These are phyloP conservation scores for Geophilus truncorum DNA, from an alignment of 2,888 invertebrate species.

Conservation along the genomic window DNA sequence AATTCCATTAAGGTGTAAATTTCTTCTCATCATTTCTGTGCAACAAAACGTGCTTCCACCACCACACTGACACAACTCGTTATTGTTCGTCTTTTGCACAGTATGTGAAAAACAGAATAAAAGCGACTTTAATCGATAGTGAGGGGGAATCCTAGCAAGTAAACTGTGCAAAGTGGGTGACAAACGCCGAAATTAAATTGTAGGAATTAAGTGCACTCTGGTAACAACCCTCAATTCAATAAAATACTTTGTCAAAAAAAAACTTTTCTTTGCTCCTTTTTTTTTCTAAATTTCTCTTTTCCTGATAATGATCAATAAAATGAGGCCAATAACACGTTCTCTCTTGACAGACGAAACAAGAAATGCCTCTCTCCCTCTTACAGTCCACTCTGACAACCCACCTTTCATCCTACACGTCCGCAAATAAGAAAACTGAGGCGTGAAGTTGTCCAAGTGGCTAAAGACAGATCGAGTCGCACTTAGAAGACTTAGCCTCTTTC, in stretches of 20 bases:
- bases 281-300: background rate
- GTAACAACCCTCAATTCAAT: background rate
- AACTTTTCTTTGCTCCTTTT: background rate
- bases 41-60: background rate
- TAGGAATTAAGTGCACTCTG: background rate
- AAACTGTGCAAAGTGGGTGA: background rate
- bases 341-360: constrained; percentile 1
- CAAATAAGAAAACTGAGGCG: constrained; percentile 18
- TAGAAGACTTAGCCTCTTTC: background rate
- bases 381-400: background rate
- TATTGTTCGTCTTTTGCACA: background rate
- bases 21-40: constrained; percentile 7
- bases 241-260: background rate
- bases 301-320: constrained; percentile 19
- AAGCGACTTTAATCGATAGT: background rate
- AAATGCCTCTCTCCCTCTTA: constrained; percentile 8
- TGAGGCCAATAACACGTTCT: constrained; percentile 17
- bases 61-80: background rate
- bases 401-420: constrained; percentile 12
- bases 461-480: constrained; percentile 20
- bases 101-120: background rate
- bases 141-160: background rate
- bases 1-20: constrained; percentile 27
- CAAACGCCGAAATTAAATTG: background rate
- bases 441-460: constrained; percentile 7